Base-by-base conservation (phyloP, 2,888 invertebrate genomes). In the Rhimphoctona megacephalus region DNA sequence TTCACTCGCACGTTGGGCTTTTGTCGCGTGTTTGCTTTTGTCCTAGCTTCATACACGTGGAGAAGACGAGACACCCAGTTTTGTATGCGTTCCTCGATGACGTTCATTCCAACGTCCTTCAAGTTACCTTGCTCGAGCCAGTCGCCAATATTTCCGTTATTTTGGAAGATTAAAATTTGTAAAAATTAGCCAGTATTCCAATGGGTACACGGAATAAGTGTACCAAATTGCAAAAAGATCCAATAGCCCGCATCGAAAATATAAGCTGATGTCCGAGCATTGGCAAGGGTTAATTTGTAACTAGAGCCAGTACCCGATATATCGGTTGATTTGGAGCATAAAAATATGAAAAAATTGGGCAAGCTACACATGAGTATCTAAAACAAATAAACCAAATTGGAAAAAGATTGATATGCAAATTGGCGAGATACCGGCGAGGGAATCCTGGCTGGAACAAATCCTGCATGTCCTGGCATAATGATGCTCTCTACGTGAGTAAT, bases 1-100 rank as follows among this genome's bases (percentile, higher is more conserved):
- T 36, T 73, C 72, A 22, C 36, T 54, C 72, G 54, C 36, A 19
- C 70, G 49, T 70, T 70, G 19, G 30, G 70, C 46, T 73, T 54
- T 49, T 39, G 64, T 46, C 66, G 61, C 36, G 61, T 33, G 70
- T 61, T 72, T 64, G 46, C n/a, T 52, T 49, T 61, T 64, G 61
- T 64, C 19, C 43, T 64, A 25, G 43, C 30, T 22, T 5, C 61
- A 46, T 64, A 43, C 76, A 64, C 64, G 76, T 64, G 76, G 30
- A n/a, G n/a, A 46, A 66, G n/a, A 46, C 64, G 33, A 64, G 46
- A 70, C 39, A 46, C 46, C 76, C 64, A 66, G 43, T 30, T 43
- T 64, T 46, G n/a, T 11, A 43, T 64, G 30, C 46, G 30, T 25
- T 61, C 30, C 61, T 61, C 57, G 61, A 22, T 9, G 46, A 14